phyloP scores from a whole-genome alignment of 2,797 vertebrate species.

The Cyprinella venusta region DNA sequence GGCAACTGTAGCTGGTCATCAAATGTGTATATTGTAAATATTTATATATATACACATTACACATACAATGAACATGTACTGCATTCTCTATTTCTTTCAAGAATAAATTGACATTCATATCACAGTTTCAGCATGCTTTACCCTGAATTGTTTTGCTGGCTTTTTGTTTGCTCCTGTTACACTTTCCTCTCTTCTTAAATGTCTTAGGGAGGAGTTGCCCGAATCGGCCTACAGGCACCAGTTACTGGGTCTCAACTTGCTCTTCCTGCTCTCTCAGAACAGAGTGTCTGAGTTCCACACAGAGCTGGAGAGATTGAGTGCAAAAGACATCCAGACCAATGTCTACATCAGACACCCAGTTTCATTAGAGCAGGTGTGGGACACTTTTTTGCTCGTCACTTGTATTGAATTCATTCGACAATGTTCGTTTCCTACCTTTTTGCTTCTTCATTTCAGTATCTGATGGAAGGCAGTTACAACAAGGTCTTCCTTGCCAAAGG shows the following conservation, averaged over 20 bases:
- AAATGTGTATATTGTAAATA: too few relatives aligned
- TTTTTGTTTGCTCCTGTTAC: neutral
- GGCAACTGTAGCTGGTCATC: too few relatives aligned
- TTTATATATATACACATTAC: too few relatives aligned
- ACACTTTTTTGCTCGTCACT: neutral
- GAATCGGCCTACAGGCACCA: constrained; percentile 94
- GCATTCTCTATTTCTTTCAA: neutral
- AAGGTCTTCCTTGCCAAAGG: constrained; percentile 97
- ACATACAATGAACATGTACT: too few relatives aligned
- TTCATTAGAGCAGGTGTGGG: constrained; percentile 88
- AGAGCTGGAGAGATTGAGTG: constrained; percentile 89
- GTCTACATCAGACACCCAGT: constrained; percentile 95
- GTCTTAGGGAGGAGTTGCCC: constrained; percentile 85
- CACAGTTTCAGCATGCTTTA: neutral
- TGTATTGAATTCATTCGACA: neutral
- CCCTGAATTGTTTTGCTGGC: neutral
- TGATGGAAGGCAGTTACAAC: constrained; percentile 99
- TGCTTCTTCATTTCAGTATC: constrained; percentile 77
- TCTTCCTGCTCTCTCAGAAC: constrained; percentile 96
- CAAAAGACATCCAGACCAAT: constrained; percentile 90
- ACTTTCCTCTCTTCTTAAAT: constrained; percentile 18
- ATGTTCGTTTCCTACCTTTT: neutral
- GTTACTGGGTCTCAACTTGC: constrained; percentile 91
- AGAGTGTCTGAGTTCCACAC: constrained; percentile 97
- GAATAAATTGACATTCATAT: neutral